Conservation (phyloP, 1,140 invertebrate species). For the Ceratosolen solmsi region DNA sequence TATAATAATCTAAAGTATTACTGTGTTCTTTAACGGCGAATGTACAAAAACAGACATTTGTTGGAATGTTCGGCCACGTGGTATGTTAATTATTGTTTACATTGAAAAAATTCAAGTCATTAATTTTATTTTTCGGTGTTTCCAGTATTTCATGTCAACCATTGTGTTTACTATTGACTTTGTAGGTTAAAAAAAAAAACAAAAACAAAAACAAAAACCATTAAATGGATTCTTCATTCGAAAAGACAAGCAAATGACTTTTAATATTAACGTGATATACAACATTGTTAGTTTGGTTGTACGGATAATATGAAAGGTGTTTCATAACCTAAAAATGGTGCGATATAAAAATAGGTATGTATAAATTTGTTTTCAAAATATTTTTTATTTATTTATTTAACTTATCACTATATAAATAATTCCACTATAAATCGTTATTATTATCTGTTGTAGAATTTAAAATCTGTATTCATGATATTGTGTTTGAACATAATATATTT, state of each 20-base stretch:
- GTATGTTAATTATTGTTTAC: neutral
- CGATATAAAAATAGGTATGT: slow-evolving; percentile 82
- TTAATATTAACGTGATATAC: neutral
- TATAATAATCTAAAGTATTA: neutral
- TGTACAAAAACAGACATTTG: neutral
- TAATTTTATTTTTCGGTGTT: neutral
- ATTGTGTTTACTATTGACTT: neutral
- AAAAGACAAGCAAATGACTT: too few relatives aligned
- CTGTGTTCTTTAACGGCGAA: neutral
- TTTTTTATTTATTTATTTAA: slow-evolving; percentile 9
- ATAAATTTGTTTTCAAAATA: neutral
- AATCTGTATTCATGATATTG: neutral
- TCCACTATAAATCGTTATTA: too few relatives aligned
- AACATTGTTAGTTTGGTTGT: neutral
- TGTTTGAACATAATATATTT: slow-evolving; percentile 15
- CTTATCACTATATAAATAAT: slow-evolving; percentile 18
- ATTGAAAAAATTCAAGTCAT: neutral
- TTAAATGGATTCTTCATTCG: too few relatives aligned
- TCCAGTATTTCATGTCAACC: neutral
- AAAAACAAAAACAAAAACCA: too few relatives aligned
- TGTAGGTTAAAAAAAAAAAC: neutral
- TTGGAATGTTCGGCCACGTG: neutral
- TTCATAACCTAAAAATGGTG: slow-evolving; percentile 74
- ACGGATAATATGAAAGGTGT: neutral
- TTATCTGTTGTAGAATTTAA: too few relatives aligned